Conservation (phyloP, 2,113 vertebrate genomes). For the Phylloscopus whistleri region DNA sequence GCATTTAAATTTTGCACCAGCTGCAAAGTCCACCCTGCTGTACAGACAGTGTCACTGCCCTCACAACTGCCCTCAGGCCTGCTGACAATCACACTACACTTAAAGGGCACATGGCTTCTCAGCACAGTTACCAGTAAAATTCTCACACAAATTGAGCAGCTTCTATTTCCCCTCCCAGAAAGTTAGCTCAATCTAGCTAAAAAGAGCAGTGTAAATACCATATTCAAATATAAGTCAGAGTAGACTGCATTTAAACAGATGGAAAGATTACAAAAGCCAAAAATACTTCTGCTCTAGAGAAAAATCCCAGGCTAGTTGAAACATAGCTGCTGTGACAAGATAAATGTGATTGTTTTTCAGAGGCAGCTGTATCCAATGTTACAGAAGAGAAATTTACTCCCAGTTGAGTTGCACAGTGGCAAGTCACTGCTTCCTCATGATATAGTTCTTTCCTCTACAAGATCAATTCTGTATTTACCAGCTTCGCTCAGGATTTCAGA, state of each 20-base stretch:
- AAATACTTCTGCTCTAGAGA: not conserved
- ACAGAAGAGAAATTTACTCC: not conserved
- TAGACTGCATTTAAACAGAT: not conserved
- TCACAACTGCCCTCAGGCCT: not conserved
- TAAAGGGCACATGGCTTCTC: not conserved
- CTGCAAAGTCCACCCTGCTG: not conserved
- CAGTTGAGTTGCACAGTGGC: not conserved
- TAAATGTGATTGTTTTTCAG: not conserved
- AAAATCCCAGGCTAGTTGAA: not conserved
- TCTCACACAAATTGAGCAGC: not conserved
- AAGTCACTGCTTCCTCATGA: not conserved
- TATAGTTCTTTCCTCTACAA: not conserved
- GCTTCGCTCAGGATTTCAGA: not conserved
- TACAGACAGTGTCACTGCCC: not conserved
- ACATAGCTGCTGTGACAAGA: not conserved
- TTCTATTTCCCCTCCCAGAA: not conserved
- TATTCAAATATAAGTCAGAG: not conserved
- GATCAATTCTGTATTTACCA: not conserved
- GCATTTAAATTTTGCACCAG: not conserved
- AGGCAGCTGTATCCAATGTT: not conserved
- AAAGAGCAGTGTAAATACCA: not conserved
- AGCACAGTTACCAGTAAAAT: not conserved
- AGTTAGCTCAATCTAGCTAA: not conserved
- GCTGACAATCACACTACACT: not conserved
- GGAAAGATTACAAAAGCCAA: not conserved